Percentiles rank a stretch among this genome's conserved stretches.
Conservation (phyloP, 2,888 invertebrate genomes). For the Drosophila crucigera region DNA sequence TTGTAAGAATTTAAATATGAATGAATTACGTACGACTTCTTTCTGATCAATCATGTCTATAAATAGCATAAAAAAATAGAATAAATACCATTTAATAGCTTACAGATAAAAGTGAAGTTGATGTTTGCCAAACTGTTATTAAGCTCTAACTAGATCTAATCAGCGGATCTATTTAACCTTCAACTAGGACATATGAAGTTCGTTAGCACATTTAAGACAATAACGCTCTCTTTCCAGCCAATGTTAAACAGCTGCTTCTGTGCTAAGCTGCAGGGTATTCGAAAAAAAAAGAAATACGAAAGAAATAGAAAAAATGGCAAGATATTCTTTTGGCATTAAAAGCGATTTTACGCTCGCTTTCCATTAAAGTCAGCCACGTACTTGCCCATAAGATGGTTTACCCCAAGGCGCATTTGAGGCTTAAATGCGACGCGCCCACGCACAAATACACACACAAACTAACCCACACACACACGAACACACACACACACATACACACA, state of each 20-base stretch:
- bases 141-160: background rate
- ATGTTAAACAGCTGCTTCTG: slow-evolving; percentile 13
- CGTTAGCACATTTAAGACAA: slow-evolving; percentile 18
- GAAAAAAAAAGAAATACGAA: slow-evolving; percentile 3
- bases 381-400: slow-evolving; percentile 64
- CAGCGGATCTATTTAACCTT: background rate
- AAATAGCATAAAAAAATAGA: background rate
- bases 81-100: background rate
- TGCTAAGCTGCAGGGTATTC: slow-evolving; percentile 31
- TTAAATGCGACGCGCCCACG: slow-evolving; percentile 77
- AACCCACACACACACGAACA: slow-evolving; percentile 46
- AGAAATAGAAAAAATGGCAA: slow-evolving; percentile 6
- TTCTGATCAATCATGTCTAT: background rate
- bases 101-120: background rate
- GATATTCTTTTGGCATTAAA: slow-evolving; percentile 69
- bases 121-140: background rate
- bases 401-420: slow-evolving; percentile 76
- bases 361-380: slow-evolving; percentile 75
- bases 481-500: slow-evolving; percentile 1
- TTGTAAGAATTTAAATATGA: background rate
- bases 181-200: background rate
- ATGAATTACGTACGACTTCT: background rate
- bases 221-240: slow-evolving; percentile 5
- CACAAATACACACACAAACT: slow-evolving; percentile 25
- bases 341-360: slow-evolving; percentile 79